Evolutionary conservation across 2,888 invertebrate genomes (phyloP), one percentile per base, ranked within the genome.

Genomic region (Sialis fuliginosa): DNA sequence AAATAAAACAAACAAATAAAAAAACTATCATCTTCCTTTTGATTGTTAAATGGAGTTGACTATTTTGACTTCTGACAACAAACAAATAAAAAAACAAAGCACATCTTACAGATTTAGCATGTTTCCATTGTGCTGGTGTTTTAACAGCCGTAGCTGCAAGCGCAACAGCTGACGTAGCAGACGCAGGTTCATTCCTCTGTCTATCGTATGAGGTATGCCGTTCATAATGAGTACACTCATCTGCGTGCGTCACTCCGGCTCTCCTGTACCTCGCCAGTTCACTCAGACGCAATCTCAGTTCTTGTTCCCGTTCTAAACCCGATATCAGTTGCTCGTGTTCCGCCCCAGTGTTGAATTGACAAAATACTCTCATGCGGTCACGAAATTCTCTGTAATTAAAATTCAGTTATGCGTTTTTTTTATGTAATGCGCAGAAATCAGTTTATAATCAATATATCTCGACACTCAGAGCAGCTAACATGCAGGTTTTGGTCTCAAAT

Each of bases 151-250:
- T 12, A n/a, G 47, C 35, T 6, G 33, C 22, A 7, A 37, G 12
- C 1, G 47, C 35, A 6, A 34, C 12, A 30, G 33, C 39, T 9
- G 13, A 30, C 2, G 37, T 37, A 9, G 45, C 22, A 12, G 35
- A 33, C 33, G 72, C 58, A 22, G 22, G 22, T 22, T 22, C 22
- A 4, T 2, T 22, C 53, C 70, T 69, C 58, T 75, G 69, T 58
- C 73, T 68, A 57, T 79, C 63, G 53, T 72, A 75, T 56, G 77
- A 70, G 48, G 79, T 74, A 68, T 79, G 75, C 60, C 88, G 86
- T 58, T 91, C 91, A 62, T 88, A 89, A 62, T 90, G 88, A 33
- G 85, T 75, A 57, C 89, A 85, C 61, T 92, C 91, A 60, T 86
- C 84, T 46, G 82, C 75, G 40, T 79, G 74, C 3, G 86, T 84